These are phyloP conservation scores for Leucania comma DNA, from an alignment of 2,888 invertebrate genomes.

Conservation along the genomic window DNA sequence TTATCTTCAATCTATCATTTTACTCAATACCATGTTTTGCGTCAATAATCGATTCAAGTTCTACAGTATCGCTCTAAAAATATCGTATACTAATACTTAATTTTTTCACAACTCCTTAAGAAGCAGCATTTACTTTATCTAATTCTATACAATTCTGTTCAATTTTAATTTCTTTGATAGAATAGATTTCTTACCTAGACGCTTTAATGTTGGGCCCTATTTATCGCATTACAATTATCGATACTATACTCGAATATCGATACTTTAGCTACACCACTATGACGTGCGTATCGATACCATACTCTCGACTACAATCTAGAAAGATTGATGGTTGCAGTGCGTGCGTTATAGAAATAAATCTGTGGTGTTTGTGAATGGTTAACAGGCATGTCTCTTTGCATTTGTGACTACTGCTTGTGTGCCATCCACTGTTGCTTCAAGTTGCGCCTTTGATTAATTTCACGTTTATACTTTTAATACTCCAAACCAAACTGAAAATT, in stretches of 20 bases:
- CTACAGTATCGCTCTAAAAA: background rate
- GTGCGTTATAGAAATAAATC: slow-evolving; percentile 37
- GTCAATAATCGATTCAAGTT: no score
- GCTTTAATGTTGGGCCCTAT: background rate
- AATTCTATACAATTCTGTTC: no score
- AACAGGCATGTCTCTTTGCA: slow-evolving; percentile 18
- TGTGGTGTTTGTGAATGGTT: slow-evolving; percentile 18
- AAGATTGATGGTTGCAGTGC: slow-evolving; percentile 20
- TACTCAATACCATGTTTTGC: background rate
- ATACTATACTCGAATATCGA: slow-evolving; percentile 2
- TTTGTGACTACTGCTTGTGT: slow-evolving; percentile 20
- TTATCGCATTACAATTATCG: background rate
- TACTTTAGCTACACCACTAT: background rate
- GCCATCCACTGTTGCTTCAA: background rate
- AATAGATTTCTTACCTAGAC: background rate
- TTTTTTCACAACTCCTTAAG: no score
- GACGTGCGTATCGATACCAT: background rate
- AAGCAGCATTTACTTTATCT: no score
- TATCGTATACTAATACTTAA: no score
- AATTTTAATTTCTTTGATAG: no score
- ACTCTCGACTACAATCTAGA: background rate
- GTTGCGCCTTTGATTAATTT: slow-evolving; percentile 1
- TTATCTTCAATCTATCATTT: no score
- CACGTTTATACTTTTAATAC: background rate
- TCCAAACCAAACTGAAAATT: background rate